Evolutionary conservation across 2,888 invertebrate genomes (phyloP).

Genomic region (Molorchus minor): DNA sequence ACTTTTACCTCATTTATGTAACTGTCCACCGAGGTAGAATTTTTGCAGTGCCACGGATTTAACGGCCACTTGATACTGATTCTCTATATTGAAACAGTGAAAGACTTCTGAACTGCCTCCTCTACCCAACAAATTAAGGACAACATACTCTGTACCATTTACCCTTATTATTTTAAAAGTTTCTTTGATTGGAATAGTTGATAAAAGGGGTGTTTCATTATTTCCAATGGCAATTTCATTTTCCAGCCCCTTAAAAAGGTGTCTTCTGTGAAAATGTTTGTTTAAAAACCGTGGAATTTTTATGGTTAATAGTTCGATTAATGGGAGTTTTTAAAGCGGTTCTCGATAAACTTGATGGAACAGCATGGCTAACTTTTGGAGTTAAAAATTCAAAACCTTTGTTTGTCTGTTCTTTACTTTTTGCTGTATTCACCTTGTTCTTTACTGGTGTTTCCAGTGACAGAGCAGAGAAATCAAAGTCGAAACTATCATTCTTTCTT

Average conservation of each 20-base stretch:
- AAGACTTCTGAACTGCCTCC: conserved; percentile 93
- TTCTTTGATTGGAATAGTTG: conserved; percentile 24
- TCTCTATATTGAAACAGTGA: conserved; percentile 72
- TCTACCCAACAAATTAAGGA: conserved; percentile 79
- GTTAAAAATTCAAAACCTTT: conserved; percentile 34
- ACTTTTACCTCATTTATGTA: conserved; percentile 91
- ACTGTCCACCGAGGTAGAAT: conserved; percentile 76
- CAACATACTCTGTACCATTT: conserved; percentile 76
- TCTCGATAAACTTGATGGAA: conserved; percentile 33
- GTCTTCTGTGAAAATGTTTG: conserved; percentile 21
- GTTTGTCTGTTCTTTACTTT: conserved; percentile 20
- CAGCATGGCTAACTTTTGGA: conserved; percentile 36
- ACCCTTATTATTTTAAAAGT: conserved; percentile 68
- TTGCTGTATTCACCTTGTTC: not conserved
- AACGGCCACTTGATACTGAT: conserved; percentile 72
- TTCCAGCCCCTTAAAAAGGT: not conserved
- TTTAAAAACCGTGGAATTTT: not conserved
- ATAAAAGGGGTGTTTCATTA: conserved; percentile 7
- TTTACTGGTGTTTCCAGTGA: conserved; percentile 36
- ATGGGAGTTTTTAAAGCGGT: conserved; percentile 36
- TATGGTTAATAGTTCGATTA: conserved; percentile 18
- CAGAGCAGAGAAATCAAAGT: conserved; percentile 39
- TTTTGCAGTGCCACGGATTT: conserved; percentile 86
- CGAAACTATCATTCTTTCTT: conserved; percentile 44
- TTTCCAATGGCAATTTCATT: not conserved